Base-by-base conservation (phyloP, 2,797 vertebrate species). In the Corythornis leucogaster region DNA sequence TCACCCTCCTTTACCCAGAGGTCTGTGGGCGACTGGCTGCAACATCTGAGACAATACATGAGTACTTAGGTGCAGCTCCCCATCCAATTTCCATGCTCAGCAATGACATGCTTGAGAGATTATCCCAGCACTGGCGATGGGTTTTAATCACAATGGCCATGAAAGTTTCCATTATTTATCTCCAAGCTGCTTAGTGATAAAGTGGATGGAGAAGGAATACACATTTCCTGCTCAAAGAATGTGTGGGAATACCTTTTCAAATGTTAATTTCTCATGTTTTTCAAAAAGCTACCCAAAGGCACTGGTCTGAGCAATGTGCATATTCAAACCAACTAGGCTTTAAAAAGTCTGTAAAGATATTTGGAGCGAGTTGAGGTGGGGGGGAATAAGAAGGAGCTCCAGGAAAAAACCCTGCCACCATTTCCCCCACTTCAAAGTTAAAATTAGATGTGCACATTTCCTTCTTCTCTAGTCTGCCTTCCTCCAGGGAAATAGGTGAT, bases 211-310 rank as follows among this genome's bases (percentile, higher is more conserved):
- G 90, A 93, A 90, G 95, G 96, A 96, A 96, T 91, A 85, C 79
- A 35, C 81, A 30, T 91, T 96, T 96, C 95, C 93, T 94, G 91
- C 93, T 92, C 90, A 30, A 57, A 70, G 90, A 93, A 28, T 92
- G 79, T 94, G 96, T 93, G 94, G 95, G 95, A 96, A 90, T 89
- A 95, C 83, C 94, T 96, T 96, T 96, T 96, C 90, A 96, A 96
- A 95, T 96, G 96, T 80, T 96, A 96, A 96, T 96, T 78, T 89
- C 90, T 95, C 92, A 77, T 94, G 84, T 95, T 96, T 96, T 94
- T 94, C 88, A 92, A 89, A 94, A 93, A 95, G 69, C 75, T 92
- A 85, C 95, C 96, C 95, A 15, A 92, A 96, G 95, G 95, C 94
- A 87, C 15, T 8, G 57, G 91, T 64, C 93, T 22, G 61, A 90